Evolutionary conservation across 2,888 invertebrate species (phyloP), one percentile per base, ranked within the genome.

Genomic region (Agriopis leucophaearia): DNA sequence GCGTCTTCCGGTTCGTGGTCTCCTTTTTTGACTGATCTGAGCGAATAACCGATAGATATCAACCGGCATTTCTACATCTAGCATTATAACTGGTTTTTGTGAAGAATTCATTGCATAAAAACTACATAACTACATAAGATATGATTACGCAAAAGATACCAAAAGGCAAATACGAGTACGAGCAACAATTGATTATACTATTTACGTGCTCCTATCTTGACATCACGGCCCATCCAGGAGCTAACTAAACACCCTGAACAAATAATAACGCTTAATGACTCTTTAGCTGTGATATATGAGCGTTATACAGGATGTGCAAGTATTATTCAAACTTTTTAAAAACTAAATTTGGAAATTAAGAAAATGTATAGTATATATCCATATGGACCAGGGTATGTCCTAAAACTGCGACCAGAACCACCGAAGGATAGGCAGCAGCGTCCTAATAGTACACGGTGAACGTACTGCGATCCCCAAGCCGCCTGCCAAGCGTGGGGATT

Each of bases 181-280:
- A 66, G 77, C 60, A 65, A 77, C 68, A 81, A 78, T 77, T 76
- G 78, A 82, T 82, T 76, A 74, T 70, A 63, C 48, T 81, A 73
- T 83, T 83, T 81, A 78, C 71, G 71, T 62, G 66, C 63, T 45
- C 58, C 74, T 88, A 88, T 90, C 87, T 72, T 65, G 64, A 76
- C 77, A 78, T 82, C 76, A 81, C 69, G 73, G 76, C 76, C 74
- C 73, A 76, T 81, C 79, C 82, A 83, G 85, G 80, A 79, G 85
- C 80, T 78, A 71, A 69, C 69, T 74, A 80, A 81, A 85, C 78
- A 85, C 56, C 58, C 67, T 76, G 74, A 72, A 75, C 74, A 86
- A 87, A 88, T 82, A 90, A 70, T 79, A 75, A 82, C 83, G 80
- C 74, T 77, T 82, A 75, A 78, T 78, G 74, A 73, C 75, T 83